phyloP scores from a whole-genome alignment of 2,888 invertebrate genomes.

The Cantharis flavilabris region DNA sequence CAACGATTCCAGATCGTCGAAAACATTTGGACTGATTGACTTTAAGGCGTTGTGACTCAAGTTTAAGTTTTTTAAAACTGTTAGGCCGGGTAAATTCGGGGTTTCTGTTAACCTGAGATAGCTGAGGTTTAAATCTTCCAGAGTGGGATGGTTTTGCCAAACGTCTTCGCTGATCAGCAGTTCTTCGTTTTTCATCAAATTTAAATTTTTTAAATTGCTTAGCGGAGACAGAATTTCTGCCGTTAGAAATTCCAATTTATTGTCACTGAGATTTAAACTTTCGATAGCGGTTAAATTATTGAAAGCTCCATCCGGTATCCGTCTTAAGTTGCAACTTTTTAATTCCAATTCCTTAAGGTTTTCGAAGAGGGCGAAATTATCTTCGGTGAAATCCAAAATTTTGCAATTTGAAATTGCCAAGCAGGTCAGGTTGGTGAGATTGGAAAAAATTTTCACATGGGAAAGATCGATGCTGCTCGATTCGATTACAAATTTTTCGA shows the following conservation, averaged over 20 bases:
- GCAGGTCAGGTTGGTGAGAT: background rate
- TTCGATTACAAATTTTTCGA: background rate
- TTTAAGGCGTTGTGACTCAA: slow-evolving; percentile 5
- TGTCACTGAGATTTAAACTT: slow-evolving; percentile 1
- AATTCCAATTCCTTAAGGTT: background rate
- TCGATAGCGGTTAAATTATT: background rate
- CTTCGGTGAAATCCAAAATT: background rate
- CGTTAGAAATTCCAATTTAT: slow-evolving; percentile 8
- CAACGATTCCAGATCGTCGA: background rate
- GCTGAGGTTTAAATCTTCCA: background rate
- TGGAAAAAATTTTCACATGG: background rate
- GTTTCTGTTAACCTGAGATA: background rate
- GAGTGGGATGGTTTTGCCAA: background rate
- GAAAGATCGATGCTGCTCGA: background rate
- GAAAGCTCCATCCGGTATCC: slow-evolving; percentile 6
- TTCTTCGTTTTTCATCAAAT: slow-evolving; percentile 4
- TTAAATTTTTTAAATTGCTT: slow-evolving; percentile 1
- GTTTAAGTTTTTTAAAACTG: background rate
- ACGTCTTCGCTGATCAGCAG: background rate
- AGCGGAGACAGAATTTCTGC: background rate
- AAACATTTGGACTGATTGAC: background rate
- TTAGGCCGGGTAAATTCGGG: background rate
- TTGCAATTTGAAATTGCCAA: slow-evolving; percentile 1
- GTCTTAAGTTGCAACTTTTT: background rate
- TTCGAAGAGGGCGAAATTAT: background rate